Percentiles rank a stretch among this genome's conserved stretches.
Evolutionary conservation across 2,888 invertebrate species (phyloP).

Genomic region (Monoplex corrugatus): DNA sequence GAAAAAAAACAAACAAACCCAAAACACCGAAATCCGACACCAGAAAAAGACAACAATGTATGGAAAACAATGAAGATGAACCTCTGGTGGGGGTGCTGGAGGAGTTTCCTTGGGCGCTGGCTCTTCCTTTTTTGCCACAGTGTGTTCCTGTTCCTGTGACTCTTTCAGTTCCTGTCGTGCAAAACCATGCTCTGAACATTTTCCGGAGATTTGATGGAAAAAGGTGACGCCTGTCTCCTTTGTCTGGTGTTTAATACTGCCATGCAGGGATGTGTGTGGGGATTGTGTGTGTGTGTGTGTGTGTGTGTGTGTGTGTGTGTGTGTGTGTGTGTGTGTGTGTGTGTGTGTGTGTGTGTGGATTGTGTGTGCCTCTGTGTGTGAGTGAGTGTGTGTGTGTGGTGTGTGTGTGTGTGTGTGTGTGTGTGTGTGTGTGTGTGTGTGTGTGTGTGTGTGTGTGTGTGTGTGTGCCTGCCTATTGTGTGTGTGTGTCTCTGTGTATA

Average conservation of each 20-base stretch:
- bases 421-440: not conserved
- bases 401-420: not conserved
- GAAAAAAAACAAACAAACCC: not conserved
- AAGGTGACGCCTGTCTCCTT: too few relatives aligned
- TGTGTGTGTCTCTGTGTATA: too few relatives aligned
- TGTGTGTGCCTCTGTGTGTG: too few relatives aligned
- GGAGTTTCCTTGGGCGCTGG: not conserved
- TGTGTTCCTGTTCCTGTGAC: constrained; percentile 26
- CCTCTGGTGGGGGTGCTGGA: constrained; percentile 27
- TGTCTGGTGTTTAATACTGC: too few relatives aligned
- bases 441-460: not conserved
- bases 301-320: not conserved
- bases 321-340: not conserved
- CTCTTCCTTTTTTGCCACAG: constrained; percentile 14
- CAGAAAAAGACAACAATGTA: too few relatives aligned
- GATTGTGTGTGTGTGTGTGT: not conserved
- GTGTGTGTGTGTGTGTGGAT: not conserved
- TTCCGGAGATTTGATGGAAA: too few relatives aligned
- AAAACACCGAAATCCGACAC: too few relatives aligned
- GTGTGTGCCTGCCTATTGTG: not conserved
- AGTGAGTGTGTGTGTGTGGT: too few relatives aligned
- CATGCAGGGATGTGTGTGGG: too few relatives aligned
- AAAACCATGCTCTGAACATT: too few relatives aligned
- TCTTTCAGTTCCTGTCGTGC: constrained; percentile 48
- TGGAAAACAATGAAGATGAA: too few relatives aligned